A percentile compares a stretch with the other conserved stretches of the same genome.
Conservation (phyloP, 2,113 vertebrate genomes). For the Todiramphus saurophagus region DNA sequence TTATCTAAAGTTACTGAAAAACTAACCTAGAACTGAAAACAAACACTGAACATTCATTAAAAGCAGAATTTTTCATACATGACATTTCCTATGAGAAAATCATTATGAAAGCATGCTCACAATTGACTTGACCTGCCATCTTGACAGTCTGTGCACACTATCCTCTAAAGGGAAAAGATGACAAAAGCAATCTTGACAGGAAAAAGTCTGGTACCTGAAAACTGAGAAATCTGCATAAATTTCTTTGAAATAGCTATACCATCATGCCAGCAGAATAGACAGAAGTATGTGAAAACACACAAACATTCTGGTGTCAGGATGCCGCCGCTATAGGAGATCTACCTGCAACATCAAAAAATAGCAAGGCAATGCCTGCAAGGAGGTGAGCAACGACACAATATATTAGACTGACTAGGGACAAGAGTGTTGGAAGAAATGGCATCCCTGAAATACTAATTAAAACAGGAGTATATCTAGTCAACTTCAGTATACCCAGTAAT, state of each 20-base stretch:
- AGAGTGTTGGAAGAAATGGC: neutral
- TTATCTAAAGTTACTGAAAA: neutral
- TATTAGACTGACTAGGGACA: neutral
- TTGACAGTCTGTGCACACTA: neutral
- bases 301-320: neutral
- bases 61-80: neutral
- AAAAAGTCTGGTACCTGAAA: neutral
- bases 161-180: neutral
- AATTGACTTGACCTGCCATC: neutral
- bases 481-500: neutral
- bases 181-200: neutral
- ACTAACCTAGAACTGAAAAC: neutral
- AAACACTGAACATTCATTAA: neutral
- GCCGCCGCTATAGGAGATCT: neutral
- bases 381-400: neutral
- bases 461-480: neutral
- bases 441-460: neutral
- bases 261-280: neutral
- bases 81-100: neutral
- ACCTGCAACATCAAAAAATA: neutral
- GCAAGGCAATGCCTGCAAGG: neutral
- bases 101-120: neutral
- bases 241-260: neutral
- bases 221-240: neutral
- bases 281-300: neutral